Evolutionary conservation across 2,797 vertebrate genomes (phyloP).

Genomic region (Distichodus sexfasciatus): DNA sequence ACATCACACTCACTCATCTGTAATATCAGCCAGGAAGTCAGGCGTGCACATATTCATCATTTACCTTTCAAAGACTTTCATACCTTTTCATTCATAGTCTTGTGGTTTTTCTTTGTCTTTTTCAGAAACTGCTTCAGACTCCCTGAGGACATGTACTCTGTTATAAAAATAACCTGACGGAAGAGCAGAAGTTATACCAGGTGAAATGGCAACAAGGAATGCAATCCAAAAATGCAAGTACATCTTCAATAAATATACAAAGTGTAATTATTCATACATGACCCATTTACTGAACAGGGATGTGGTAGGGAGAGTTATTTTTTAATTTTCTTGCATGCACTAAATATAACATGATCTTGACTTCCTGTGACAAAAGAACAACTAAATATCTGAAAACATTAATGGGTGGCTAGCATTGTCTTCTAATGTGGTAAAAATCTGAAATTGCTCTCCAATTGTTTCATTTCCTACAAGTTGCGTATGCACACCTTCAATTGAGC

Average conservation of each 20-base stretch:
- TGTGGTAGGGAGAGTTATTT: too few species aligned
- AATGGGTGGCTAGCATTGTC: too few species aligned
- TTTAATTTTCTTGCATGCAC: too few species aligned
- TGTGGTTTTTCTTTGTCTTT: conserved; percentile 99
- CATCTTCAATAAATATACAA: not conserved
- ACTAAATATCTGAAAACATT: too few species aligned
- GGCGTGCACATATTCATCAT: not conserved
- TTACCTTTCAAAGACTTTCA: not conserved
- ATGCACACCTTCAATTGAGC: too few species aligned
- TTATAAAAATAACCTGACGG: conserved; percentile 95
- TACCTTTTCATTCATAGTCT: conserved; percentile 99
- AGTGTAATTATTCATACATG: too few species aligned
- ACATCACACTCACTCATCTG: not conserved
- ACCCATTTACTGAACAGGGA: too few species aligned
- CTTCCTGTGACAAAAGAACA: too few species aligned
- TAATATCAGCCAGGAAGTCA: not conserved
- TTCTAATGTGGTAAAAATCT: too few species aligned
- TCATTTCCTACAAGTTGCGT: too few species aligned
- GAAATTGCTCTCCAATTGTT: too few species aligned
- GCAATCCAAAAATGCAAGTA: not conserved
- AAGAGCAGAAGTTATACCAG: not conserved
- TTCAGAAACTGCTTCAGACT: conserved; percentile 98
- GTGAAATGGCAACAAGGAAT: not conserved
- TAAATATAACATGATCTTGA: too few species aligned
- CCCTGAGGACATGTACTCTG: conserved; percentile 98